A percentile compares a stretch with the other conserved stretches of the same genome.
Conservation (phyloP, 2,113 vertebrate genomes). For the Alexandromys fortis region DNA sequence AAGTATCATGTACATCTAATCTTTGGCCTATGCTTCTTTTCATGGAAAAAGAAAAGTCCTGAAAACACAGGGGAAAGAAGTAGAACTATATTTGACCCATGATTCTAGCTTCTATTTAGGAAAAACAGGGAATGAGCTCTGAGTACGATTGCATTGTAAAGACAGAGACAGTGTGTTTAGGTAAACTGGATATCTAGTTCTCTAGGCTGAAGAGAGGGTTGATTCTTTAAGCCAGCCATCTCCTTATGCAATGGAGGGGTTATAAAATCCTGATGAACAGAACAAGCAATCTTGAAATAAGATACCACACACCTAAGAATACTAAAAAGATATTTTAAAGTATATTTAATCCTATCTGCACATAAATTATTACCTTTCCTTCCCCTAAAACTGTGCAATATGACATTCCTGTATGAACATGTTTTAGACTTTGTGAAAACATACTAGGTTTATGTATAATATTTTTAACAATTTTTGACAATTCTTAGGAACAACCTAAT, state of each 20-base stretch:
- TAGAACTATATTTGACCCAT: conserved; percentile 48
- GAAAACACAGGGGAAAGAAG: conserved; percentile 21
- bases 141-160: conserved; percentile 50
- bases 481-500: neutral
- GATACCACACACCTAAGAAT: neutral
- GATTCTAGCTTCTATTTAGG: conserved; percentile 63
- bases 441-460: neutral
- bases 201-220: conserved; percentile 48
- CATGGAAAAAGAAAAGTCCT: conserved; percentile 23
- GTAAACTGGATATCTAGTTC: conserved; percentile 57
- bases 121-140: conserved; percentile 58
- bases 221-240: conserved; percentile 46
- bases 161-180: conserved; percentile 50
- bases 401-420: conserved; percentile 11
- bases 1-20: neutral
- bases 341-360: conserved; percentile 55
- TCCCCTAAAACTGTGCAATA: conserved; percentile 49
- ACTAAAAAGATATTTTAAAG: conserved; percentile 47
- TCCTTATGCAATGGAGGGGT: conserved; percentile 40
- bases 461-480: neutral
- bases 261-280: conserved; percentile 63
- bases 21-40: neutral
- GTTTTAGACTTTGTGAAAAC: conserved; percentile 57
- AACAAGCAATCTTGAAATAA: conserved; percentile 58
- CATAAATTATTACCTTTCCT: conserved; percentile 46